These are phyloP conservation scores for Drosophila pullipes DNA, from an alignment of 2,888 invertebrate species.

Conservation along the genomic window DNA sequence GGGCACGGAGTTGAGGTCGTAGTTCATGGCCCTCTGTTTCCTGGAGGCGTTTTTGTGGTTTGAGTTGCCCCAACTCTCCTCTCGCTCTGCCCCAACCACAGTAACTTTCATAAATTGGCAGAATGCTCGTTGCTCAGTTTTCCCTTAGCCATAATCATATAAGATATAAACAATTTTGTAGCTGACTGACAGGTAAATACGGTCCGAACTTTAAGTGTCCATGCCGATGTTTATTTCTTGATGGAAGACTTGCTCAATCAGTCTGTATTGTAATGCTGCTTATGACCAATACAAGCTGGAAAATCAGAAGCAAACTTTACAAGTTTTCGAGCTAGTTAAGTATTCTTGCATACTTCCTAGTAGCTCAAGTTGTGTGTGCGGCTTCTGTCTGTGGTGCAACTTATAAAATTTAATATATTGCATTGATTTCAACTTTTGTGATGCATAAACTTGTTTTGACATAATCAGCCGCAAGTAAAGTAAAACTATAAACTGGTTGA, in stretches of 20 bases:
- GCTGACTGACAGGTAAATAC: slow-evolving; percentile 47
- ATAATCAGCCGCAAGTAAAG: slow-evolving; percentile 2
- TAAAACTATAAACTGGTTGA: neutral
- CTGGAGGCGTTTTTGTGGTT: slow-evolving; percentile 27
- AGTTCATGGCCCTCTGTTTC: slow-evolving; percentile 43
- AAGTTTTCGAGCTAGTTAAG: slow-evolving; percentile 18
- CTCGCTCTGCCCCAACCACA: neutral
- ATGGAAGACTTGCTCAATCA: slow-evolving; percentile 35
- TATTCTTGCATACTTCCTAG: slow-evolving; percentile 20
- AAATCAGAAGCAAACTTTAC: slow-evolving; percentile 7
- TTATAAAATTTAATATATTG: neutral
- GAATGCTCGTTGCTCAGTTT: slow-evolving; percentile 30
- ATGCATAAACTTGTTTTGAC: slow-evolving; percentile 4
- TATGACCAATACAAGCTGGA: neutral
- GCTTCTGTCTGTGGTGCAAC: neutral
- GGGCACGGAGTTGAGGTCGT: slow-evolving; percentile 52
- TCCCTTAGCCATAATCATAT: slow-evolving; percentile 53
- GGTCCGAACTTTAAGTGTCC: slow-evolving; percentile 17
- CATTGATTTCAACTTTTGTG: slow-evolving; percentile 1
- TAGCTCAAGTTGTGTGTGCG: neutral
- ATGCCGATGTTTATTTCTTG: slow-evolving; percentile 14
- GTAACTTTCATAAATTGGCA: slow-evolving; percentile 57
- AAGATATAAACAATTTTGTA: slow-evolving; percentile 48
- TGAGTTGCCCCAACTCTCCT: slow-evolving; percentile 6
- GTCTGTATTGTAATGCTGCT: slow-evolving; percentile 12